Conservation (phyloP, 2,113 vertebrate genomes). For the Indicator indicator region DNA sequence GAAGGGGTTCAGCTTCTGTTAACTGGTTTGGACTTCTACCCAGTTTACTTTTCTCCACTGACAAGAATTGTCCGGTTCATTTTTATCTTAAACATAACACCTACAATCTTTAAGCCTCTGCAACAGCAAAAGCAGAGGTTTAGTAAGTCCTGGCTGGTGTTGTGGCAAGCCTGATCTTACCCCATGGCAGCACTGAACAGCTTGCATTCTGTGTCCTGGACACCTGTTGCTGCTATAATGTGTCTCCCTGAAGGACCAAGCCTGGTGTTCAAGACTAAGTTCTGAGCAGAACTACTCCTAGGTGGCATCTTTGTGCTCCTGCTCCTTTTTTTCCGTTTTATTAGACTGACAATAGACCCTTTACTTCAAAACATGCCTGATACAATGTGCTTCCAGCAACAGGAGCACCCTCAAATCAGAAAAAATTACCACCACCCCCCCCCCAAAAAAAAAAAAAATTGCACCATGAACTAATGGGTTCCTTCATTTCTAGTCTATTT, state of each 20-base stretch:
- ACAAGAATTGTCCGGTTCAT: neutral
- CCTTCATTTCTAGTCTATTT: neutral
- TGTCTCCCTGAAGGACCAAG: neutral
- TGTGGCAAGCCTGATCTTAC: neutral
- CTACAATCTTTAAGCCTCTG: neutral
- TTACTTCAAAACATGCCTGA: neutral
- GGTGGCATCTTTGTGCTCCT: neutral
- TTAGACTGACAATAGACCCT: neutral
- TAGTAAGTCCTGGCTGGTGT: neutral
- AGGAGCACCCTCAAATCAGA: rapidly evolving
- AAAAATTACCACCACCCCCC: neutral
- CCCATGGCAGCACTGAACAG: neutral
- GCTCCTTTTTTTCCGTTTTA: neutral
- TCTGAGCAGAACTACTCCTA: neutral
- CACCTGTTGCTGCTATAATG: neutral
- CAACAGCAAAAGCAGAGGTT: neutral
- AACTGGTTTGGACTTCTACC: neutral
- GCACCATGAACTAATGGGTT: neutral
- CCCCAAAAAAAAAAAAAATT: neutral
- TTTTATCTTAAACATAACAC: neutral
- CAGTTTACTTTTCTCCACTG: neutral
- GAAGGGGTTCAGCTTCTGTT: neutral
- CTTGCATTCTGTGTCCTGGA: neutral
- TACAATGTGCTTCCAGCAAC: neutral
- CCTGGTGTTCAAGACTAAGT: neutral